Evolutionary conservation across 2,113 vertebrate species (phyloP), one percentile per base, ranked within the genome.

Genomic region (Platysternon megacephalum): DNA sequence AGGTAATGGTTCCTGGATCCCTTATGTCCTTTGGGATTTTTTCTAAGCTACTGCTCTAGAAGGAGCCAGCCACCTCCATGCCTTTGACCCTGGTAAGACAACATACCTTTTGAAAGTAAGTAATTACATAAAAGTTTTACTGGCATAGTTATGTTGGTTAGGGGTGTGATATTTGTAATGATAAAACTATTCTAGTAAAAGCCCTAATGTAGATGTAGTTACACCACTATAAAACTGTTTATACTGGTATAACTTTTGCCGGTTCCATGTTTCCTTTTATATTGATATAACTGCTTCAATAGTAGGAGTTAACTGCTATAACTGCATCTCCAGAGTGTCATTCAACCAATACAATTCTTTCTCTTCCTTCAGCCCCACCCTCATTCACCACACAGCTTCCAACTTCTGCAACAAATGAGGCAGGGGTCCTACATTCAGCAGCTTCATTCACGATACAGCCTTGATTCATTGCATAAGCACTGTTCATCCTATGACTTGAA

Each of bases 131-230:
- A 39, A 80, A 93, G 61, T 82, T 79, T 88, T 82, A 94, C 68
- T 16, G 84, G 48, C 29, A 46, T 5, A 24, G 16, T 90, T 85
- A 44, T 1, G 16, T 13, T 89, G 26, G 26, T 86, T 44, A 92
- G 44, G 91, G 93, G 65, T 12, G 58, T 32, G 51, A 58, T 93
- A 91, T 95, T 92, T 39, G 87, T 93, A 94, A 81, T 86, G 88
- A 86, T 39, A 51, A 76, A 95, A 87, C 51, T 91, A 76, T 4
- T 91, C 78, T 19, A 89, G 82, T 49, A 96, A 89, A 92, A 90
- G 39, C 14, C 32, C 55, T 86, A 76, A 84, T 55, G 87, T 61
- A 90, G 82, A 68, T 94, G 52, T 39, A 56, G 28, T 32, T 61
- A 61, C 56, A 91, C 13, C 61, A 61, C 28, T 68, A 35, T 10